phyloP scores from a whole-genome alignment of 2,888 invertebrate species.

The Cacoxenus indagator region DNA sequence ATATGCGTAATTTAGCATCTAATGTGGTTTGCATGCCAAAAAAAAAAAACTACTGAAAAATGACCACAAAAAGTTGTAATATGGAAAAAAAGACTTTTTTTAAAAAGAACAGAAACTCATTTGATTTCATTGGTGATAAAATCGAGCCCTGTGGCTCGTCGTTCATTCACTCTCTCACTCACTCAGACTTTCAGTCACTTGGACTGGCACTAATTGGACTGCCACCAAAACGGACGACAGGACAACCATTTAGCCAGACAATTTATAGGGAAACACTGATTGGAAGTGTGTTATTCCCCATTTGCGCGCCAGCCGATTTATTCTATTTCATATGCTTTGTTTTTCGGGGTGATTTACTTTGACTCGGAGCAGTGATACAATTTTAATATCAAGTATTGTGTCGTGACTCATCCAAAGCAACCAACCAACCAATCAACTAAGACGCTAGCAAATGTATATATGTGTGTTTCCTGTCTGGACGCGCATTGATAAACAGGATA shows the following conservation, averaged over 20 bases:
- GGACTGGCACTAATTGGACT: neutral
- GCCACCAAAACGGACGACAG: neutral
- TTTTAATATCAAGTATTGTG: neutral
- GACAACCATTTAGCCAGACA: neutral
- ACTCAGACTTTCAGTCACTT: slow-evolving; percentile 25
- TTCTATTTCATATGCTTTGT: neutral
- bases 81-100: neutral
- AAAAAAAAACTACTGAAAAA: too few relatives aligned
- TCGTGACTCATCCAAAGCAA: neutral
- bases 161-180: neutral
- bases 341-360: neutral
- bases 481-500: neutral
- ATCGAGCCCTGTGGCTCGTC: slow-evolving; percentile 30
- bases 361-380: neutral
- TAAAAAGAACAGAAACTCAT: slow-evolving; percentile 11
- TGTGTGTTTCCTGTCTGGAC: neutral
- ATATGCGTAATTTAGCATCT: too few relatives aligned
- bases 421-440: neutral
- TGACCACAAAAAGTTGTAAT: too few relatives aligned
- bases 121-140: slow-evolving; percentile 30
- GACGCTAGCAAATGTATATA: too few relatives aligned
- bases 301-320: neutral
- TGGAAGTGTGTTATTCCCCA: neutral
- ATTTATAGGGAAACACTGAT: neutral
- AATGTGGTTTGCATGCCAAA: too few relatives aligned